Evolutionary conservation across 2,797 vertebrate genomes (phyloP).

Genomic region (Sebastiscus tertius): DNA sequence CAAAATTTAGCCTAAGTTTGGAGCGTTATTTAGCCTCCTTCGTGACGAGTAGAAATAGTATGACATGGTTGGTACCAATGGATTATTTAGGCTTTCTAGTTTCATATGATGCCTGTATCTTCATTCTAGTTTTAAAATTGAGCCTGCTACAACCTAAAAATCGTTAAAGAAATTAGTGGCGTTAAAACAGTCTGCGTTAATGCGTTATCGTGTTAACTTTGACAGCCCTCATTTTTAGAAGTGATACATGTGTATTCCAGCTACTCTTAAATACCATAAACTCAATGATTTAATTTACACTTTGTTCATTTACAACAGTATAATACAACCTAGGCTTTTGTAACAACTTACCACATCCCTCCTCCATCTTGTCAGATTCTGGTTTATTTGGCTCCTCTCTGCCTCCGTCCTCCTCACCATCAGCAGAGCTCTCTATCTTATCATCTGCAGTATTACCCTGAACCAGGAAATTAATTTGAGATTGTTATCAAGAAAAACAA

Average conservation of each 20-base stretch:
- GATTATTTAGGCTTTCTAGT: too few relatives aligned
- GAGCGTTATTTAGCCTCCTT: too few relatives aligned
- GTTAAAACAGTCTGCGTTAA: too few relatives aligned
- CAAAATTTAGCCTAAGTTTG: too few relatives aligned
- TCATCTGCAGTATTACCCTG: conserved; percentile 49
- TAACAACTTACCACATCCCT: conserved; percentile 72
- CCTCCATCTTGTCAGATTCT: conserved; percentile 72
- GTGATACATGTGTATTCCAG: not conserved
- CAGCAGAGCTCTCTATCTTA: conserved; percentile 30
- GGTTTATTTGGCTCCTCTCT: conserved; percentile 54
- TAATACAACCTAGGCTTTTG: not conserved
- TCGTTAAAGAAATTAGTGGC: too few relatives aligned
- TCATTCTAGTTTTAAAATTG: too few relatives aligned
- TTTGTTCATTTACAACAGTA: not conserved
- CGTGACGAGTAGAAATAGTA: too few relatives aligned
- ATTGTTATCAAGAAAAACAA: not conserved
- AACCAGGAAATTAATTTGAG: conserved; percentile 8
- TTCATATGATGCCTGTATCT: too few relatives aligned
- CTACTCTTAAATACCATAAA: not conserved
- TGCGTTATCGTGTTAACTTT: too few relatives aligned
- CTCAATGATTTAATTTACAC: not conserved
- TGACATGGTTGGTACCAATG: too few relatives aligned
- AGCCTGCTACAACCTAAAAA: too few relatives aligned
- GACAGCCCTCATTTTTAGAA: not conserved
- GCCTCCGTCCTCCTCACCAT: conserved; percentile 56